Conservation (phyloP, 2,888 invertebrate species). For the Ichneumoninae sp. region DNA sequence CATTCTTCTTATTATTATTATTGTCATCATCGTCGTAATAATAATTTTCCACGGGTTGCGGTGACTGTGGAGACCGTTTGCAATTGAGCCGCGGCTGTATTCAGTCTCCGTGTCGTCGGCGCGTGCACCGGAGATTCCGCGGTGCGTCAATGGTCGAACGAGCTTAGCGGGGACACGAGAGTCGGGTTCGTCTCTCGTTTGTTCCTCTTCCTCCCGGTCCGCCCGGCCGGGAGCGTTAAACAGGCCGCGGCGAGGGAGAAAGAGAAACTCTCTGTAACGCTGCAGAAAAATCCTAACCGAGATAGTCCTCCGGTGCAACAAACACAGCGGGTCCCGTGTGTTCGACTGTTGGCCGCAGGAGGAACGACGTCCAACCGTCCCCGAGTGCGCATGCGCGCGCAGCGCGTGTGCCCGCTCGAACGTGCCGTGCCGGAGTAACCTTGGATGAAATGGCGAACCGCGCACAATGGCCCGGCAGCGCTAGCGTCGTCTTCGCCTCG, state of each 20-base stretch:
- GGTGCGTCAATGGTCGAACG: conserved; percentile 37
- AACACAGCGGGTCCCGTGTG: background rate
- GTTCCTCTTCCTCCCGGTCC: background rate
- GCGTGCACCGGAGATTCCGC: conserved; percentile 48
- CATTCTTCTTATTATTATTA: conserved; percentile 21
- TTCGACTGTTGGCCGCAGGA: conserved; percentile 1
- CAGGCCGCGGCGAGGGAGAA: background rate
- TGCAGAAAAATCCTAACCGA: conserved; percentile 2
- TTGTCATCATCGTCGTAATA: conserved; percentile 51
- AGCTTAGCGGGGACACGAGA: conserved; percentile 12
- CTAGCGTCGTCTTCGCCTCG: conserved; percentile 36
- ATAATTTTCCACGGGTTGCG: conserved; percentile 49
- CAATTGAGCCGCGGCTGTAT: conserved; percentile 16
- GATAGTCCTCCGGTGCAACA: conserved; percentile 2
- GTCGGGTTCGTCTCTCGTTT: background rate
- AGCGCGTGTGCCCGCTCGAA: conserved; percentile 35
- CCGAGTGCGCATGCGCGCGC: background rate
- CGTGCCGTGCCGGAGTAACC: conserved; percentile 59
- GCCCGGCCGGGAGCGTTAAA: background rate
- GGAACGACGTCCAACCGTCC: conserved; percentile 7
- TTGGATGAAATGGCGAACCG: conserved; percentile 67
- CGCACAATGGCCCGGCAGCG: conserved; percentile 64
- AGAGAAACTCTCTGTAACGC: background rate
- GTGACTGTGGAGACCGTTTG: background rate
- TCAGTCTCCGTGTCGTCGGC: conserved; percentile 31